Base-by-base conservation (phyloP, 2,797 vertebrate genomes). In the Sitta carolinensis region DNA sequence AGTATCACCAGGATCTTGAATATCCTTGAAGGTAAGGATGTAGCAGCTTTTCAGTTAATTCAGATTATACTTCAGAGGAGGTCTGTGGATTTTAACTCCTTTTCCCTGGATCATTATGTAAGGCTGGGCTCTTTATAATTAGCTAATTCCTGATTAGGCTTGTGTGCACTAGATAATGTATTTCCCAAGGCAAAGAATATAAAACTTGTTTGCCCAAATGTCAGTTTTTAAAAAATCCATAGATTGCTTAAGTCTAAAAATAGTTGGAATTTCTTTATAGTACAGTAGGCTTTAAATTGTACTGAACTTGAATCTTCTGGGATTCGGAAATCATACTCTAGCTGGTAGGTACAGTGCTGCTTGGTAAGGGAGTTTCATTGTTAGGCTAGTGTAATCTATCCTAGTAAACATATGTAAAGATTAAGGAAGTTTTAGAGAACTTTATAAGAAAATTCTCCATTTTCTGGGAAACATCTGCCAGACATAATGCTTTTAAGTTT, bases 51-150 rank as follows among this genome's bases (percentile, higher is more conserved):
- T 67, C 63, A 25, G n/a, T 87, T 85, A 73, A 77, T 72, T 94
- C 84, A 59, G 86, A 77, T 93, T 90, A 59, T 92, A 26, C 90
- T 91, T 93, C 52, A 67, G 67, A 81, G 76, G 27, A 34, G 23
- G 29, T 80, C 62, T 93, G 63, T 92, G 64, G 42, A 30, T 92
- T 95, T 92, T 84, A 89, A 80, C 87, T 93, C 84, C 34, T 85
- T 93, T 89, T 85, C 91, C 63, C 84, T 85, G 75, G 87, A 77
- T 96, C 68, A 67, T 91, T 93, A 29, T 85, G 12, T 79, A 85
- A 77, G 68, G n/a, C 57, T 83, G 38, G 78, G 94, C 42, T 91
- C 61, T 92, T 89, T 85, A 86, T 96, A 92, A 96, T 96, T 90
- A 89, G 91, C 47, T 91, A 95, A 83, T 94, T 89, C 91, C 29